phyloP scores from a whole-genome alignment of 2,113 vertebrate species.

The Rhinolophus ferrumequinum region DNA sequence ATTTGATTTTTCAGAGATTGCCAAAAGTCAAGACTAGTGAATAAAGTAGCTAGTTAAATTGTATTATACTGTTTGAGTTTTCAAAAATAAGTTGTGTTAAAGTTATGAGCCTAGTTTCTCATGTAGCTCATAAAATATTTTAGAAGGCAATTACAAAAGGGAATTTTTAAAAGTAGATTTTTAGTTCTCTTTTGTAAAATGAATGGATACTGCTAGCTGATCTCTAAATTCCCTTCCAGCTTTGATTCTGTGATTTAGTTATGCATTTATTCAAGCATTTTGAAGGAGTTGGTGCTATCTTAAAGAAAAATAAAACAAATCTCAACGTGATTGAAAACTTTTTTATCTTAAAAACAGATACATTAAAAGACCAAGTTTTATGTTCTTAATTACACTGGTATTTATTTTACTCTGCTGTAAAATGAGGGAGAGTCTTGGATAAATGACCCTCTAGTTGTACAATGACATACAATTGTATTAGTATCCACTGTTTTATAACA shows the following conservation, averaged over 20 bases:
- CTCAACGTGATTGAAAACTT: not conserved
- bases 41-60: conserved; percentile 66
- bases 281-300: conserved; percentile 25
- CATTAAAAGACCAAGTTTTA: not conserved
- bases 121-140: conserved; percentile 52
- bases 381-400: not conserved
- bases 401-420: conserved; percentile 26
- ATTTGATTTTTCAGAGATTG: conserved; percentile 69
- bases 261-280: not conserved
- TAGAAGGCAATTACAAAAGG: conserved; percentile 53
- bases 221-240: not conserved
- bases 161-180: not conserved
- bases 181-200: not conserved
- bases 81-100: conserved; percentile 63
- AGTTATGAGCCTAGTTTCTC: conserved; percentile 41
- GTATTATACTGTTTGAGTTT: conserved; percentile 40
- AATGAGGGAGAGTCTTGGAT: not conserved
- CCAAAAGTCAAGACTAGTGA: conserved; percentile 63
- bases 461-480: not conserved
- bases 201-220: not conserved
- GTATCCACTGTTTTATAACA: not conserved
- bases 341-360: not conserved
- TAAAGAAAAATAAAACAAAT: conserved; percentile 51
- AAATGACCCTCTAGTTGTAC: not conserved
- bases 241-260: not conserved